Evolutionary conservation across 2,888 invertebrate species (phyloP), one percentile per base, ranked within the genome.

Genomic region (Frankliniella intonsa): DNA sequence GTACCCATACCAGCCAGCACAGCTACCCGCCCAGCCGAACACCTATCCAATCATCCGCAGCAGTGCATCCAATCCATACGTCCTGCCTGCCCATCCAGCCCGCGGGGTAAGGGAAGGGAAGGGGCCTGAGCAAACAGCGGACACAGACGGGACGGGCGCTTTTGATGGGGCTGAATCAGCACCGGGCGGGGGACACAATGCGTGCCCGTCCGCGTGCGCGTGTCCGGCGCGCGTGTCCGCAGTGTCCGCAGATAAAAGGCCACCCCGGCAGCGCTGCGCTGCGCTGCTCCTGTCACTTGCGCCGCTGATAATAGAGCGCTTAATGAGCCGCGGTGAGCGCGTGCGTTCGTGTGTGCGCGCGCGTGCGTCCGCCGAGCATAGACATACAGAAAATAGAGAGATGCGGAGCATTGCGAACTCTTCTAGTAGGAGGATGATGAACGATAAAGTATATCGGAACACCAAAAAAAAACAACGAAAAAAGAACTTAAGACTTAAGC

Each of bases 141-240:
- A 55, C 38, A 55, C 62, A 17, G 62, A 17, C 62, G 19, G n/a
- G n/a, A 62, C 62, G 3, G 62, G 55, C 55, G 55, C 62, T 0
- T 62, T 62, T 62, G 62, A 38, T 62, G 19, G 62, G 62, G 62
- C 62, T 62, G 62, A 62, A 62, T 62, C 62, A 62, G 62, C 62
- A 62, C 19, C n/a, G n/a, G n/a, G 38, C 38, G 2, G 38, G 5
- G 38, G 38, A 62, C 19, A 62, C 62, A 62, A 17, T 62, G 62
- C 62, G 38, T 3, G 62, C 55, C 51, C 51, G 51, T 14, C 51
- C 51, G 51, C 55, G 10, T 19, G 55, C 55, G 55, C 55, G 10
- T 55, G 14, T 17, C 10, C 19, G 55, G 10, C 55, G 55, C 14
- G 55, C 14, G 14, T 51, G 12, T 51, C 51, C 38, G 38, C 38